A percentile compares a stretch with the other conserved stretches of the same genome.
These are phyloP conservation scores for Polydesmus complanatus DNA, from an alignment of 2,888 invertebrate genomes.

Conservation along the genomic window DNA sequence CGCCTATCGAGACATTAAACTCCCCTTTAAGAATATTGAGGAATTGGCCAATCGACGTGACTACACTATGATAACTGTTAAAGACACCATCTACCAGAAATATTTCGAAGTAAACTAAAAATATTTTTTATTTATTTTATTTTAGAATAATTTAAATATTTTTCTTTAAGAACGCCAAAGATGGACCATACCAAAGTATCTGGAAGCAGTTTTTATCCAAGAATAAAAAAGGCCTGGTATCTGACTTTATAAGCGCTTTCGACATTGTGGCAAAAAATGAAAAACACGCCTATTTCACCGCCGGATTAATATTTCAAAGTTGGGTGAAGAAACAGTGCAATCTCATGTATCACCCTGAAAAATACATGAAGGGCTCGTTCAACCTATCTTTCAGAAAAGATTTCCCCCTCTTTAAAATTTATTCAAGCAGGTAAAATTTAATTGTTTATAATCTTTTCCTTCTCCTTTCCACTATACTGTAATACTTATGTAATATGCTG, in stretches of 20 bases:
- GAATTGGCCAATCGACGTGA: conserved; percentile 2
- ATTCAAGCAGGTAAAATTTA: background rate
- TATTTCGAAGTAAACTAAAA: background rate
- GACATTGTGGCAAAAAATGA: background rate
- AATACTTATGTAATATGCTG: no score
- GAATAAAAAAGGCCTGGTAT: background rate
- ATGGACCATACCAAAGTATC: background rate
- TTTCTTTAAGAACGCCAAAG: background rate
- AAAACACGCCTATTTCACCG: background rate
- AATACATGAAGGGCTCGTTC: background rate
- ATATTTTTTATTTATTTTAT: no score
- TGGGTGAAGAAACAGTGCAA: background rate
- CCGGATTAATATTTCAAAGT: background rate
- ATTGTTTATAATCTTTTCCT: no score
- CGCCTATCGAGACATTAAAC: conserved; percentile 6
- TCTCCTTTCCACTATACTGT: no score
- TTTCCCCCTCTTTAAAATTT: background rate
- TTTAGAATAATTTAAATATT: no score
- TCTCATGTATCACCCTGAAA: background rate
- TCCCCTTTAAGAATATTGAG: conserved; percentile 2
- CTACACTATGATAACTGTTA: conserved; percentile 7
- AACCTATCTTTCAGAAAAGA: background rate
- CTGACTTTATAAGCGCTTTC: background rate
- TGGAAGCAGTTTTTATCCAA: background rate
- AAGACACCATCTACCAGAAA: conserved; percentile 1